Conservation (phyloP, 1,140 invertebrate species). For the Microvelia longipes region DNA sequence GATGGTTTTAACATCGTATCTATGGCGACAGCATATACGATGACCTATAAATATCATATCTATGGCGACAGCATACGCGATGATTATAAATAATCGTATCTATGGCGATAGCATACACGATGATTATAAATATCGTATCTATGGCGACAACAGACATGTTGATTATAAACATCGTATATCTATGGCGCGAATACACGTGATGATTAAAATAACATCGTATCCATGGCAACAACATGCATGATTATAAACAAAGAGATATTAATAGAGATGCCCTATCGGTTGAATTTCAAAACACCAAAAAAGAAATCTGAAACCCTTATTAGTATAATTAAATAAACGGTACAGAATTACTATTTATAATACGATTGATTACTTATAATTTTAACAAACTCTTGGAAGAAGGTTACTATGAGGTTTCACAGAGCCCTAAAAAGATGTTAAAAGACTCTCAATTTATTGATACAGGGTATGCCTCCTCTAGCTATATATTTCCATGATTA, state of each 20-base stretch:
- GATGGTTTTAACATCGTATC: background rate
- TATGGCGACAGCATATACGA: background rate
- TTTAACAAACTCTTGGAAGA: too few relatives aligned
- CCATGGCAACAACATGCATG: background rate
- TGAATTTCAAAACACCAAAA: too few relatives aligned
- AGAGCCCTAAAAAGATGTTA: too few relatives aligned
- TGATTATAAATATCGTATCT: background rate
- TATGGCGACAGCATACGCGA: background rate
- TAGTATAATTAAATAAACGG: too few relatives aligned
- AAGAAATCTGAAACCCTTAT: background rate
- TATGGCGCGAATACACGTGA: background rate
- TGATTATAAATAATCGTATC: background rate
- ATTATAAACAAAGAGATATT: background rate
- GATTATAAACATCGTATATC: background rate
- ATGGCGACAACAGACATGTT: background rate
- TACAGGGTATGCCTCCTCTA: too few relatives aligned
- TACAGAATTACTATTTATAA: too few relatives aligned
- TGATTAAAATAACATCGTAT: background rate
- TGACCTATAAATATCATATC: background rate
- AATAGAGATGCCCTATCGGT: too few relatives aligned
- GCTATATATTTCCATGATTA: too few relatives aligned
- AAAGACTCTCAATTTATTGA: too few relatives aligned
- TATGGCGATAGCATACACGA: background rate
- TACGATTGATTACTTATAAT: too few relatives aligned
- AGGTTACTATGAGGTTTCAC: too few relatives aligned